Base-by-base conservation (phyloP, 1,140 invertebrate species). In the Ips typographus region DNA sequence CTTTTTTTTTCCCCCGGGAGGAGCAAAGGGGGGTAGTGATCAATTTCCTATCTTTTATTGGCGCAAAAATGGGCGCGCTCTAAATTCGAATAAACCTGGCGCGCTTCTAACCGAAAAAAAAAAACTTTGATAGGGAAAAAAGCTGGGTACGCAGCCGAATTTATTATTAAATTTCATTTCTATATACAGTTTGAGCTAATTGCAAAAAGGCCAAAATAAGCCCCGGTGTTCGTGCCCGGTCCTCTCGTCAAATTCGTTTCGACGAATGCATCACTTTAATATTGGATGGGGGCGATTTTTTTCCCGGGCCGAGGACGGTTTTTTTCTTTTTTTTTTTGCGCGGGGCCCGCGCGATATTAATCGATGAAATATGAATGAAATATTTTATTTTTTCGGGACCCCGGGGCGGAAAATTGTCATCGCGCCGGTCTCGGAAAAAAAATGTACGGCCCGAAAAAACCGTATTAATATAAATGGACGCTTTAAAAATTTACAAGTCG, bases 131-230 rank as follows among this genome's bases (percentile, higher is more conserved):
- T 36, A 56, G 53, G 7, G 36, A 22, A 22, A 22, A 22, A 22
- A 22, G 22, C 22, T 22, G 22, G 22, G 22, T 39, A 36, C 22
- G 39, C 5, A 60, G 65, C 60, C 53, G 55, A 58, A 73, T 73
- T 70, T 70, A 73, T 73, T 73, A 70, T 71, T 70, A 68, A 73
- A 73, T 68, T 72, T 67, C 72, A 70, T 73, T 73, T 71, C 72
- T 71, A 65, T 73, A 69, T 53, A 63, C 61, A 66, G 69, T 73
- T 55, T 70, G 63, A 51, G 59, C 51, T 73, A 73, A 71, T 71
- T 73, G 68, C 44, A 68, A 73, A 73, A 71, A 68, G 62, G 62
- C 58, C 60, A 68, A 68, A 68, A 68, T 53, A 68, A 60, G 58
- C 47, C 51, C 40, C 37, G 22, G 22, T 22, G 57, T 47, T 60